phyloP scores from a whole-genome alignment of 2,888 invertebrate genomes.

The Oxyscelio sp. region DNA sequence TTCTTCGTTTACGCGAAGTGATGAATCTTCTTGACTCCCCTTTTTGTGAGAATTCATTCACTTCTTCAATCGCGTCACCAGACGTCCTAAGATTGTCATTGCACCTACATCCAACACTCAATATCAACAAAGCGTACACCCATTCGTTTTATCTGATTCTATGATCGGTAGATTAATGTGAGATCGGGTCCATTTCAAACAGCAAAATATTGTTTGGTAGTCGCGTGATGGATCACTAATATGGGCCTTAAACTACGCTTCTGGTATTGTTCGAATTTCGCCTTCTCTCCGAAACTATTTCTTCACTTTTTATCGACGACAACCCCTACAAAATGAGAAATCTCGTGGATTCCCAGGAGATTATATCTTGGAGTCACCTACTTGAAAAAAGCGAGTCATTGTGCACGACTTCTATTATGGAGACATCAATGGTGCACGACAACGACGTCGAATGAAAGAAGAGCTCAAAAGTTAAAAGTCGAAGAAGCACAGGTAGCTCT shows the following conservation, averaged over 20 bases:
- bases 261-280: constrained; percentile 56
- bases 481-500: constrained; percentile 80
- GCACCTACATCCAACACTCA: constrained; percentile 9
- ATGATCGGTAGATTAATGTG: constrained; percentile 82
- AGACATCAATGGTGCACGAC: constrained; percentile 77
- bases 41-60: constrained; percentile 12
- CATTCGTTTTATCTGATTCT: constrained; percentile 78
- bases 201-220: constrained; percentile 72
- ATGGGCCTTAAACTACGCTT: constrained; percentile 70
- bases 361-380: constrained; percentile 82
- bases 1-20: constrained; percentile 54
- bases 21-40: constrained; percentile 18
- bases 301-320: constrained; percentile 41
- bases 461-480: constrained; percentile 78
- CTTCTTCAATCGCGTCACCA: constrained; percentile 6
- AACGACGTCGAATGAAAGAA: constrained; percentile 79
- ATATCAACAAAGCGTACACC: constrained; percentile 59
- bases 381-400: constrained; percentile 66
- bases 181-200: constrained; percentile 76
- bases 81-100: constrained; percentile 29
- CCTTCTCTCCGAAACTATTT: constrained; percentile 57
- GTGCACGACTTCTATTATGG: constrained; percentile 64
- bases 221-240: constrained; percentile 82
- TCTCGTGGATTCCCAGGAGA: constrained; percentile 87
- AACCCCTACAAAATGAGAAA: constrained; percentile 56